These are phyloP conservation scores for Amphiduros pacificus DNA, from an alignment of 2,888 invertebrate genomes.

Conservation along the genomic window DNA sequence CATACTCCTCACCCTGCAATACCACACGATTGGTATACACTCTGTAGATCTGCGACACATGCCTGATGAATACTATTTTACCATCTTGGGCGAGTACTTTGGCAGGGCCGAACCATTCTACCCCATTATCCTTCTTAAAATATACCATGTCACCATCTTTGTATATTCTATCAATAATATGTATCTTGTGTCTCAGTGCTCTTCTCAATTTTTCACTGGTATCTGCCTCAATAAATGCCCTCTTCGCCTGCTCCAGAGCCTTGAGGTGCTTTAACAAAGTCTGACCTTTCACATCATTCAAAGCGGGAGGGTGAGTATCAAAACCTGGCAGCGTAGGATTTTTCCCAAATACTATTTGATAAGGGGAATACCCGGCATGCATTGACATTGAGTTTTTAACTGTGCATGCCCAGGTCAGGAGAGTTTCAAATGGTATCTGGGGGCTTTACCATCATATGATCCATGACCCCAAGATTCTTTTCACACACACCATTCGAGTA, in stretches of 20 bases:
- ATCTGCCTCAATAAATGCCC: background rate
- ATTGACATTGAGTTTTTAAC: too few species aligned
- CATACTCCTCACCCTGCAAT: background rate
- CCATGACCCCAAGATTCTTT: background rate
- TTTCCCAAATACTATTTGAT: too few species aligned
- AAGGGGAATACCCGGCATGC: too few species aligned
- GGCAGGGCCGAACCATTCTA: background rate
- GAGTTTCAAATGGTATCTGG: too few species aligned
- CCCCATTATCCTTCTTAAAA: background rate
- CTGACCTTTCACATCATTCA: too few species aligned
- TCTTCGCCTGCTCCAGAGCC: too few species aligned
- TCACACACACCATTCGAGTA: background rate
- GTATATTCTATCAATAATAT: background rate
- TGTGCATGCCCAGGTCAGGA: too few species aligned
- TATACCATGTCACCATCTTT: background rate
- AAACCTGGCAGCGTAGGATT: too few species aligned
- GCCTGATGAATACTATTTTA: background rate
- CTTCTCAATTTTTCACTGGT: background rate
- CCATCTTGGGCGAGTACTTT: background rate
- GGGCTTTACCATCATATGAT: background rate
- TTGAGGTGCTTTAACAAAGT: too few species aligned
- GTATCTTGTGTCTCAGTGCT: background rate
- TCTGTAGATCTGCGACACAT: background rate
- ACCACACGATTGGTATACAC: background rate
- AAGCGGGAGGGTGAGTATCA: too few species aligned